Evolutionary conservation across 2,888 invertebrate species (phyloP), one percentile per base, ranked within the genome.

Genomic region (Dryobotodes eremita): DNA sequence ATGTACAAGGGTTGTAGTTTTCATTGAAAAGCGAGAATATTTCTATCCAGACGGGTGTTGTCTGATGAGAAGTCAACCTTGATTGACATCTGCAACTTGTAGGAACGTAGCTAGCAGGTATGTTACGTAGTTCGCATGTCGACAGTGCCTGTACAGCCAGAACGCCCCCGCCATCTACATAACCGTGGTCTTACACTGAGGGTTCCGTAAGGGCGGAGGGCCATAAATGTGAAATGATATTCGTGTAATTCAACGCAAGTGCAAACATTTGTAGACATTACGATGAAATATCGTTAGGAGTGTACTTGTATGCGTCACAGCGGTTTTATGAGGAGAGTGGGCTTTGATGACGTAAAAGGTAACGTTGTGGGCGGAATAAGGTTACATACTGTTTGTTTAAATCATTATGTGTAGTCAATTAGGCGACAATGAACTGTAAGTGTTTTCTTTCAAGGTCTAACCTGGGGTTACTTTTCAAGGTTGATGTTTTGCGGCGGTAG

Each of bases 251-350:
- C 75, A 69, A 82, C 78, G 65, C 89, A 86, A 88, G 88, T 88
- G 88, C 84, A 86, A 89, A 87, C 88, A 87, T 89, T 87, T 80
- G 89, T 87, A 87, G 77, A 82, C 86, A 84, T 89, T 74, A 76
- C 59, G 73, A 77, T 81, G 80, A 86, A 75, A 87, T 84, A 87
- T 84, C 57, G 73, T 79, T 84, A 61, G 55, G 13, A 64, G 55
- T 75, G 66, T 75, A 80, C 59, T 68, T 50, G 26, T 68, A 79
- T 77, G 84, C 66, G 84, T 82, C 82, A 83, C n/a, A 66, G 57
- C 23, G 66, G 62, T 72, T 75, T 79, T 71, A 13, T 48, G 17
- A 17, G 62, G 36, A 64, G 36, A 82, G 42, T 15, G 23, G 15
- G n/a, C 8, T 77, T 31, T 72, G 65, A 69, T 81, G 82, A 83